phyloP scores from a whole-genome alignment of 30 jellyfish, hydroid and myxozoan species.

The Aurelia coerulea region DNA sequence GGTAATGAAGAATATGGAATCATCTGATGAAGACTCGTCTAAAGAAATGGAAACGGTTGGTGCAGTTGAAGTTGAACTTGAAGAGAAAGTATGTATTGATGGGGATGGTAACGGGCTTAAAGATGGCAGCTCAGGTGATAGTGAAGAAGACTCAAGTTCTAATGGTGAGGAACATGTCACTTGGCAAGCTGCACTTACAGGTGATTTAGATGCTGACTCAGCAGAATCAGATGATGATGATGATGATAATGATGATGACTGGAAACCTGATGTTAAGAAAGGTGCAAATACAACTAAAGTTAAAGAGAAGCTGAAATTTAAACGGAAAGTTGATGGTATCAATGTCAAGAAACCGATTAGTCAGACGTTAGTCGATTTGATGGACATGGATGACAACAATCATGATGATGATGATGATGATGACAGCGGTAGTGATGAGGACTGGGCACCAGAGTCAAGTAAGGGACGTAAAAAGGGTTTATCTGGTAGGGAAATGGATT shows the following conservation, averaged over 20 bases:
- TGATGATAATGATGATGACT: conserved; percentile 47
- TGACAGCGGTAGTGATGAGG: conserved; percentile 9
- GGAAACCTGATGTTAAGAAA: conserved; percentile 43
- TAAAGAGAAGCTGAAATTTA: background rate
- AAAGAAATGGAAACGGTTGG: conserved; percentile 16
- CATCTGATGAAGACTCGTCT: conserved; percentile 1
- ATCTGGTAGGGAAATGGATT: background rate
- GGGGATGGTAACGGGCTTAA: background rate
- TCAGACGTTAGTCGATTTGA: conserved; percentile 54
- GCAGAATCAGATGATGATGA: background rate
- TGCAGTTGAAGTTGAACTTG: conserved; percentile 23
- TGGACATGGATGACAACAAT: conserved; percentile 43
- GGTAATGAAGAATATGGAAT: conserved; percentile 2
- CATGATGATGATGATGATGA: conserved; percentile 23
- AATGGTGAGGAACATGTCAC: conserved; percentile 31
- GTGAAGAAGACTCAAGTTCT: background rate
- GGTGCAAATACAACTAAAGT: background rate
- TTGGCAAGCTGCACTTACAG: conserved; percentile 50
- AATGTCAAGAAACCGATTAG: conserved; percentile 43
- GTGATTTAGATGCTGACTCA: conserved; percentile 52
- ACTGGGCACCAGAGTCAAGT: conserved; percentile 10
- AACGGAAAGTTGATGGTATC: background rate
- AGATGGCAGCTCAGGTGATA: conserved; percentile 21
- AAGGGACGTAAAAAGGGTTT: conserved; percentile 6
- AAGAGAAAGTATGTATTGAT: conserved; percentile 16